These are phyloP conservation scores for Varanus salvator DNA, from an alignment of 2,113 vertebrate genomes.

Conservation along the genomic window DNA sequence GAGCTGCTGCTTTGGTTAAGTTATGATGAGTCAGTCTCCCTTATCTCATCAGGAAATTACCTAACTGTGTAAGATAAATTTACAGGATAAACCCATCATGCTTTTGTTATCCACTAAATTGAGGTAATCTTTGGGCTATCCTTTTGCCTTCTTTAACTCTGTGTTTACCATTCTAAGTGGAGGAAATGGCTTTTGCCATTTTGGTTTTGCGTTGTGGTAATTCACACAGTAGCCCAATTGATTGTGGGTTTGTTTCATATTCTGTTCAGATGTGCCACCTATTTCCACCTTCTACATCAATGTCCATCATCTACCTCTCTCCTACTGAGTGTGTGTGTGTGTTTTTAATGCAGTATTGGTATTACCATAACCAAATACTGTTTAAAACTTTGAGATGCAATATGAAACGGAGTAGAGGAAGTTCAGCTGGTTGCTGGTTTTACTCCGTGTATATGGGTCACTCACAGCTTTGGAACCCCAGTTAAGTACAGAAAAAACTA, in stretches of 20 bases:
- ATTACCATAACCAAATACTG: background rate
- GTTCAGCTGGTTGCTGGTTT: background rate
- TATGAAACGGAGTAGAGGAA: background rate
- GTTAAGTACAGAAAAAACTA: too few relatives aligned
- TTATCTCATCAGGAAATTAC: slow-evolving; percentile 32
- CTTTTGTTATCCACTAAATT: background rate
- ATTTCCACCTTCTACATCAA: too few relatives aligned
- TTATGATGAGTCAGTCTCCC: background rate
- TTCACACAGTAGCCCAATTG: background rate
- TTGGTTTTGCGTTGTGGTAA: background rate
- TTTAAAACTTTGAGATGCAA: background rate
- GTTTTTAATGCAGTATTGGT: background rate
- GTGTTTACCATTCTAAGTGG: background rate
- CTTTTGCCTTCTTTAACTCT: background rate
- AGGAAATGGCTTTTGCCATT: background rate
- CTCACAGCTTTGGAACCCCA: too few relatives aligned
- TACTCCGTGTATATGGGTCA: background rate
- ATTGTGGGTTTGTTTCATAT: background rate
- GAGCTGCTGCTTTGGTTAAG: background rate
- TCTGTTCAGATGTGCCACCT: background rate
- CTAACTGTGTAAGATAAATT: slow-evolving; percentile 12
- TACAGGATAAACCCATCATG: background rate
- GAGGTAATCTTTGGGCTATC: background rate
- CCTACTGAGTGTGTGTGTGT: background rate
- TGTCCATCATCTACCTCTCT: background rate